Conservation (phyloP, 2,888 invertebrate genomes). For the Ferdinandea cuprea region DNA sequence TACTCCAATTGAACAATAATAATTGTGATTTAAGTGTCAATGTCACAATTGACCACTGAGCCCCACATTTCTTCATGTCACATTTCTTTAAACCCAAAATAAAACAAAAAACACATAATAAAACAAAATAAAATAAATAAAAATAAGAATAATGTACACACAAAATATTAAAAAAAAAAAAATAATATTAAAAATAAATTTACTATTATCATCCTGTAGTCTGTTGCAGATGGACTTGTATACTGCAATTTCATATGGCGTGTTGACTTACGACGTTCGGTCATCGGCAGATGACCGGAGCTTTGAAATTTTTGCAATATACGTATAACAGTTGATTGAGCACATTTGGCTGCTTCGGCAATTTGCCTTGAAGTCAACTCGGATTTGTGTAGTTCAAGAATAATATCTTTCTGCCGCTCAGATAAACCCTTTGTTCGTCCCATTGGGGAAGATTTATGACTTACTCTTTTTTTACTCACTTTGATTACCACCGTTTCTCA, state of each 20-base stretch:
- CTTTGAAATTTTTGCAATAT: slow-evolving; percentile 55
- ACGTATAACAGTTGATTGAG: slow-evolving; percentile 52
- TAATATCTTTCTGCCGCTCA: slow-evolving; percentile 36
- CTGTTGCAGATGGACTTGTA: not conserved
- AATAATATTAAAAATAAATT: slow-evolving; percentile 22
- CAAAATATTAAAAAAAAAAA: not conserved
- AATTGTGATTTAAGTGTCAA: no score
- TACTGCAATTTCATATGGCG: slow-evolving; percentile 1
- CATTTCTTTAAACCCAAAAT: no score
- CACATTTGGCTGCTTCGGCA: slow-evolving; percentile 40
- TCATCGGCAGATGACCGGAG: slow-evolving; percentile 41
- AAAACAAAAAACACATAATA: not conserved
- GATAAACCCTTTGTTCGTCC: slow-evolving; percentile 25
- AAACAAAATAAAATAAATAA: not conserved
- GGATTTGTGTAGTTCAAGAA: slow-evolving; percentile 42
- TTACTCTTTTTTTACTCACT: slow-evolving; percentile 46
- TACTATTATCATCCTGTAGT: slow-evolving; percentile 24
- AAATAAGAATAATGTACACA: not conserved
- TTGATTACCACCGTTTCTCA: slow-evolving; percentile 17
- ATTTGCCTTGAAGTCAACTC: slow-evolving; percentile 47
- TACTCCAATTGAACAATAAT: no score
- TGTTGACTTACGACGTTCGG: slow-evolving; percentile 31
- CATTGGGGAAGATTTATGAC: slow-evolving; percentile 35
- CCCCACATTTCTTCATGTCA: no score
- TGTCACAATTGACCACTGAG: no score